Evolutionary conservation across 2,888 invertebrate genomes (phyloP).

Genomic region (Deladenus siricidicola): DNA sequence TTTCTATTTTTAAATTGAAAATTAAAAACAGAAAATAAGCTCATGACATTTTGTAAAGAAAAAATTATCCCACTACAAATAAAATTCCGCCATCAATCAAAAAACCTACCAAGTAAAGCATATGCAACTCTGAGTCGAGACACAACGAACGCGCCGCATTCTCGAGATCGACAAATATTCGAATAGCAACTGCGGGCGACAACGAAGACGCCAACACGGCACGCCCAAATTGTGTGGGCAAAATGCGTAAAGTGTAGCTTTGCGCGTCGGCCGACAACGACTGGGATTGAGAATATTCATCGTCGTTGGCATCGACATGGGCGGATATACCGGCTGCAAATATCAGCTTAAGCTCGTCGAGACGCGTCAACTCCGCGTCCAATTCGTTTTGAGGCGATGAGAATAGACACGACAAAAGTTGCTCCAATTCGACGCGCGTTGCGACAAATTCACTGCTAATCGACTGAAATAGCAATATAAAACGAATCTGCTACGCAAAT

Average conservation of each 20-base stretch:
- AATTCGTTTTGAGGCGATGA: not conserved
- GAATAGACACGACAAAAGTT: not conserved
- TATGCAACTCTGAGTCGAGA: slow-evolving; percentile 84
- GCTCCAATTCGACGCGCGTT: not conserved
- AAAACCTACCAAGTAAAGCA: slow-evolving; percentile 72
- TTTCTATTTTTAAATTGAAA: too few relatives aligned
- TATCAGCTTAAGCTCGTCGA: slow-evolving; percentile 7
- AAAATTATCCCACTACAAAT: too few relatives aligned
- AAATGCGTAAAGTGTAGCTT: too few relatives aligned
- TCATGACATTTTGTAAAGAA: too few relatives aligned
- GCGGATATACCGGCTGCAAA: not conserved
- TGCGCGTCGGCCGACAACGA: not conserved
- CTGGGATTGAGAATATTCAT: not conserved
- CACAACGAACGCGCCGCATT: slow-evolving; percentile 81
- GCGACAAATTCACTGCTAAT: slow-evolving; percentile 2
- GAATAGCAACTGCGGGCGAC: slow-evolving; percentile 84
- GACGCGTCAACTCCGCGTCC: not conserved
- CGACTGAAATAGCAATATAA: too few relatives aligned
- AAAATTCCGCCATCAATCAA: too few relatives aligned
- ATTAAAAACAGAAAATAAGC: too few relatives aligned
- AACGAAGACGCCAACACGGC: slow-evolving; percentile 86
- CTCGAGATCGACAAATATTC: slow-evolving; percentile 78
- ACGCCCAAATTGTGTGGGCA: slow-evolving; percentile 75
- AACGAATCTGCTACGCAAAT: too few relatives aligned
- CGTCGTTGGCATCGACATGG: not conserved